phyloP scores from a whole-genome alignment of 2,113 vertebrate genomes.

The Turdus rufiventris region DNA sequence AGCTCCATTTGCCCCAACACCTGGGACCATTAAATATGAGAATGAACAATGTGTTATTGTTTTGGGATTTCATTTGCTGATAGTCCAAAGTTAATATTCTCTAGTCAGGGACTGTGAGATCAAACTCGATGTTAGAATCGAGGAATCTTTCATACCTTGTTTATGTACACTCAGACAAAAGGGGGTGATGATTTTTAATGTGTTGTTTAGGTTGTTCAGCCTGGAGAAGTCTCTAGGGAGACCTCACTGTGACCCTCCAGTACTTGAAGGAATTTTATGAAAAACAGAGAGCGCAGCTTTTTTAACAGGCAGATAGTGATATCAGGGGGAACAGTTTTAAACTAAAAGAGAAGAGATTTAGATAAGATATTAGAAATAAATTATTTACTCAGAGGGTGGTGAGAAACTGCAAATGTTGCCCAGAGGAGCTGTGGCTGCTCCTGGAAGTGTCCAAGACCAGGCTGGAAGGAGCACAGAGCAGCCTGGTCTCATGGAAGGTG shows the following conservation, averaged over 20 bases:
- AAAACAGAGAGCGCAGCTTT: neutral
- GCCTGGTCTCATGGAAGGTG: accelerated
- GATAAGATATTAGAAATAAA: neutral
- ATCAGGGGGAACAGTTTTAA: neutral
- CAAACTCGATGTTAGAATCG: accelerated
- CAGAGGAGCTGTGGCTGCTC: neutral
- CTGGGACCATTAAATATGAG: neutral
- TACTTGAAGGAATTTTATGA: neutral
- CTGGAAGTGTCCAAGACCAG: neutral
- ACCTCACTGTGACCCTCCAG: accelerated
- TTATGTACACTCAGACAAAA: neutral
- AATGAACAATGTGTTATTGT: neutral
- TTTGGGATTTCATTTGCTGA: neutral
- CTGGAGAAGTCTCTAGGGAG: neutral
- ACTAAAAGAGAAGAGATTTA: neutral
- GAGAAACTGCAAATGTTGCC: neutral
- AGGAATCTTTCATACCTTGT: neutral
- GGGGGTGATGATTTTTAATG: neutral
- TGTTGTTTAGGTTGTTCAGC: neutral
- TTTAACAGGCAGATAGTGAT: neutral
- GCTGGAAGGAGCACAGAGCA: neutral
- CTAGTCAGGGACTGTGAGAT: neutral
- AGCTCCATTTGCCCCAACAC: neutral
- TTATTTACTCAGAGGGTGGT: neutral
- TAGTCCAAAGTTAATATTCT: neutral